Percentiles rank a stretch among this genome's conserved stretches.
phyloP scores from a whole-genome alignment of 37 sponge, comb jelly and placozoan genomes.

The Agelas oroides region DNA sequence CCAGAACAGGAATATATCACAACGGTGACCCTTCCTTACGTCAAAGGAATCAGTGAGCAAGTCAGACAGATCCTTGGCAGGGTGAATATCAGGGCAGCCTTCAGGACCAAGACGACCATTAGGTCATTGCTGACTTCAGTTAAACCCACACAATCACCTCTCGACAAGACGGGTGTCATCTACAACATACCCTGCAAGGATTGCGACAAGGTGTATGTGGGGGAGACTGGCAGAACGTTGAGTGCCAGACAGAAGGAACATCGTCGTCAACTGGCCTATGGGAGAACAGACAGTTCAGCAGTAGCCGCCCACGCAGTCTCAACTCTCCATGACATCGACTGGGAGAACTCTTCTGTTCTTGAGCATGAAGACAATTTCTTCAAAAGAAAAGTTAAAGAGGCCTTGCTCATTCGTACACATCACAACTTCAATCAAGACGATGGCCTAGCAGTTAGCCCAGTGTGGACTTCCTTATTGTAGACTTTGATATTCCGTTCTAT shows the following conservation, averaged over 20 bases:
- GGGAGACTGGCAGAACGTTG: not conserved
- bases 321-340: not conserved
- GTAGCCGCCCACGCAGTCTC: not conserved
- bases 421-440: not conserved
- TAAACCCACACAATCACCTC: not conserved
- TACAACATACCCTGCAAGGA: conserved; percentile 5
- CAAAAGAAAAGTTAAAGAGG: not conserved
- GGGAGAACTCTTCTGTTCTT: not conserved
- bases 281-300: not conserved
- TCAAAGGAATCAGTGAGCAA: not conserved
- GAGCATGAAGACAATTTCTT: not conserved
- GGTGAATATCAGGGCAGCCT: not conserved
- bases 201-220: not conserved
- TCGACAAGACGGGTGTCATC: not conserved
- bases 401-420: not conserved
- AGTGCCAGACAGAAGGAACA: not conserved
- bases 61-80: not conserved
- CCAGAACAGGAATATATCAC: not conserved
- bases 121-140: too few relatives aligned
- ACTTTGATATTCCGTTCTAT: not conserved
- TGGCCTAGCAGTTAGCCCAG: not conserved
- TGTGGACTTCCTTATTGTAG: not conserved
- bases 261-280: not conserved
- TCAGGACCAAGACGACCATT: too few relatives aligned
- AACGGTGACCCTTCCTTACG: not conserved